Percentiles rank a stretch among this genome's conserved stretches.
Conservation (phyloP, 2,797 vertebrate genomes). For the Natrix natrix region DNA sequence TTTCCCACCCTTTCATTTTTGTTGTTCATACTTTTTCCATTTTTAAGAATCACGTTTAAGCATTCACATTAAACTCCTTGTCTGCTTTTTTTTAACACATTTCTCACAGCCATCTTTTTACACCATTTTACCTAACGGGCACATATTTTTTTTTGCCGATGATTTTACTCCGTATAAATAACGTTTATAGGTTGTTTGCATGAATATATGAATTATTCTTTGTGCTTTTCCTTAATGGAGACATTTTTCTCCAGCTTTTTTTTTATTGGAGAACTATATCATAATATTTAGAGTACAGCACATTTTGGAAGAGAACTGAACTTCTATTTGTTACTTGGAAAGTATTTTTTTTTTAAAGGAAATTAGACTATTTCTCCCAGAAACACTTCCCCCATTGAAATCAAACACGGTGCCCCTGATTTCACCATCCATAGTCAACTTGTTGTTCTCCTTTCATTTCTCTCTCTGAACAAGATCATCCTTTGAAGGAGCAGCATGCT, state of each 20-base stretch:
- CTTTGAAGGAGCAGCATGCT: not conserved
- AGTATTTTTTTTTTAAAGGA: not conserved
- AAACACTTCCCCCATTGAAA: not conserved
- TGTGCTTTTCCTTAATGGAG: not conserved
- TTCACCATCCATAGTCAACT: not conserved
- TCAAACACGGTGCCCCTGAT: not conserved
- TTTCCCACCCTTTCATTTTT: not conserved
- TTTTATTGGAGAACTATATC: not conserved
- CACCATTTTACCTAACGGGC: not conserved
- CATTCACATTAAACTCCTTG: not conserved
- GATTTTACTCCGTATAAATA: not conserved
- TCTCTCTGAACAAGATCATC: not conserved
- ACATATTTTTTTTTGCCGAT: not conserved
- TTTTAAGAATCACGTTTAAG: not conserved
- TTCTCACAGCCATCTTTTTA: not conserved
- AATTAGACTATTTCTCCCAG: not conserved
- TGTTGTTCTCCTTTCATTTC: not conserved
- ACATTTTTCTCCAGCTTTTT: not conserved
- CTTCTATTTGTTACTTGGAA: not conserved
- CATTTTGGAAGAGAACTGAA: not conserved
- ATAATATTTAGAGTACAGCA: not conserved
- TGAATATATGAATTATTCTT: not conserved
- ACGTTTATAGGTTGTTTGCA: not conserved
- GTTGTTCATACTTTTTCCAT: not conserved
- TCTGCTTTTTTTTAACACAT: not conserved